These are phyloP conservation scores for Anas platyrhynchos DNA, from an alignment of 2,113 vertebrate species.

Conservation along the genomic window DNA sequence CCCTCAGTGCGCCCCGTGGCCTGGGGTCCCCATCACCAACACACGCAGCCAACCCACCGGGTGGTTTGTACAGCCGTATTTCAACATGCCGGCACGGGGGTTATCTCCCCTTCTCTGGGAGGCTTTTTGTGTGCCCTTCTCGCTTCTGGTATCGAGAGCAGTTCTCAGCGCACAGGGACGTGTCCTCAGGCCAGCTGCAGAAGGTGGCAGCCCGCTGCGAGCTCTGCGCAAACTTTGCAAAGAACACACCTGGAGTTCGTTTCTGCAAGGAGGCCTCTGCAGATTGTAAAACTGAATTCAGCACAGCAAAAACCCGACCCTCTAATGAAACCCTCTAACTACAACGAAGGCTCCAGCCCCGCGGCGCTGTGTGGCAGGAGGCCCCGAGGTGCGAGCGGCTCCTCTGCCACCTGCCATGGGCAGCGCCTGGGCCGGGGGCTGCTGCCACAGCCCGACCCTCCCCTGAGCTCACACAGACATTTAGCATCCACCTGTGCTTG, in stretches of 20 bases:
- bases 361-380: too few relatives aligned
- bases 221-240: accelerated
- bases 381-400: too few relatives aligned
- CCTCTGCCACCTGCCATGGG: accelerated
- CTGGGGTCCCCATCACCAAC: neutral
- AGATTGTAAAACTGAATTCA: neutral
- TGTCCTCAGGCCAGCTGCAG: neutral
- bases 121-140: accelerated
- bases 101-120: neutral
- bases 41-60: accelerated
- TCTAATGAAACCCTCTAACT: too few relatives aligned
- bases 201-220: neutral
- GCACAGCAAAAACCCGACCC: too few relatives aligned
- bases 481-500: accelerated
- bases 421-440: neutral
- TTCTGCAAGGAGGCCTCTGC: neutral
- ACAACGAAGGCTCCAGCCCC: too few relatives aligned
- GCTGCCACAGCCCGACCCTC: neutral
- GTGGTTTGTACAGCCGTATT: accelerated
- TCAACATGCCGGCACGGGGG: accelerated
- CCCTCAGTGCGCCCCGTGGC: too few relatives aligned
- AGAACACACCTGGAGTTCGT: neutral
- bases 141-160: neutral
- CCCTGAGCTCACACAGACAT: accelerated
- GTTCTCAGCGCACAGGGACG: accelerated